phyloP scores from a whole-genome alignment of 1,140 invertebrate genomes.

The Ostrea edulis region DNA sequence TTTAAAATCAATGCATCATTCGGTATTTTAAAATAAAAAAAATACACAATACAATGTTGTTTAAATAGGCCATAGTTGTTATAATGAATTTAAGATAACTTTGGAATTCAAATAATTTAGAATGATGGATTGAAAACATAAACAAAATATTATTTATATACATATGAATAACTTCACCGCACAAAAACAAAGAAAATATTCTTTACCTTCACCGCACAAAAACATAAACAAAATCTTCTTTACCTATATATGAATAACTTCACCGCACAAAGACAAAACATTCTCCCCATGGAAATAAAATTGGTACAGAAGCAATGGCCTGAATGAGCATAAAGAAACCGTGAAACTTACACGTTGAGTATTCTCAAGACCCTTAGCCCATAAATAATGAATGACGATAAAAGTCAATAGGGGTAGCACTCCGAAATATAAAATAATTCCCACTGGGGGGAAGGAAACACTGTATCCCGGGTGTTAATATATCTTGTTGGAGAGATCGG shows the following conservation, averaged over 20 bases:
- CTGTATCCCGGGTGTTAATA: neutral
- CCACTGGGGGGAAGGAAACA: neutral
- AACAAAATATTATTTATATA: neutral
- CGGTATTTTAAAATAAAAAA: too few relatives aligned
- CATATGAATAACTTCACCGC: neutral
- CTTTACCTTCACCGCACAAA: too few relatives aligned
- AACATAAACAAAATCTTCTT: neutral
- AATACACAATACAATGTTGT: too few relatives aligned
- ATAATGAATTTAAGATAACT: too few relatives aligned
- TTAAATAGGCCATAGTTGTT: too few relatives aligned
- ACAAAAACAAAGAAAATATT: too few relatives aligned
- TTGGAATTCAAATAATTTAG: too few relatives aligned
- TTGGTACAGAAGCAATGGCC: neutral
- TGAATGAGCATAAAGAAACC: neutral
- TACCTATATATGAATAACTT: neutral
- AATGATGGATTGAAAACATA: too few relatives aligned
- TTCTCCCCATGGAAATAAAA: neutral
- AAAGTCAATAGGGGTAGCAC: neutral
- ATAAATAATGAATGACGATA: constrained; percentile 8
- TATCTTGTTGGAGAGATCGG: neutral
- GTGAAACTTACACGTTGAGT: neutral
- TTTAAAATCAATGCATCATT: too few relatives aligned
- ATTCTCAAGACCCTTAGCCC: neutral
- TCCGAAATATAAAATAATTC: constrained; percentile 7
- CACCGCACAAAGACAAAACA: neutral